Evolutionary conservation across 2,888 invertebrate genomes (phyloP).

Genomic region (Ditylenchus weischeri): DNA sequence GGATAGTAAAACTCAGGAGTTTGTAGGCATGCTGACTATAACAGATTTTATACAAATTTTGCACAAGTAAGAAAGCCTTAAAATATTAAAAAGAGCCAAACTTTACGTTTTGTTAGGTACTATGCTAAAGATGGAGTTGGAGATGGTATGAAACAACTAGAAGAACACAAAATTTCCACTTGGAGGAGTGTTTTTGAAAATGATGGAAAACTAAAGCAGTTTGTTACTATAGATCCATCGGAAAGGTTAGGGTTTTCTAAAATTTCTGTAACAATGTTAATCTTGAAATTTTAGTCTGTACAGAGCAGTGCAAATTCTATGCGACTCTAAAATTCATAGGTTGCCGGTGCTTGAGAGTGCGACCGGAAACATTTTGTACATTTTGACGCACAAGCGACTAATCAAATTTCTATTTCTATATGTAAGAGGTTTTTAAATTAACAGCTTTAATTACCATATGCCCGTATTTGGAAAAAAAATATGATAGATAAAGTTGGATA

Average conservation of each 20-base stretch:
- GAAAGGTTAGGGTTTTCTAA: conserved; percentile 57
- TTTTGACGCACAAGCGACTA: conserved; percentile 64
- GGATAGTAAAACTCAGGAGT: conserved; percentile 76
- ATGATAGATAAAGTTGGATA: neutral
- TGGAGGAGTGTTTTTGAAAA: conserved; percentile 60
- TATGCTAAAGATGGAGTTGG: conserved; percentile 50
- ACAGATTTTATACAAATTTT: conserved; percentile 65
- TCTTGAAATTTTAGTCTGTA: conserved; percentile 45
- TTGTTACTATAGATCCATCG: conserved; percentile 62
- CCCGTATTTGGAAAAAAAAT: no score
- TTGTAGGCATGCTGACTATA: conserved; percentile 71
- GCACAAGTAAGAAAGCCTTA: conserved; percentile 48
- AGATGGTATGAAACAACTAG: conserved; percentile 61
- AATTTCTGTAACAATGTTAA: neutral
- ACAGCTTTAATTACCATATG: no score
- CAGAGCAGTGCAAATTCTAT: conserved; percentile 62
- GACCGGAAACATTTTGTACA: conserved; percentile 64
- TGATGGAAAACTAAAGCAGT: conserved; percentile 56
- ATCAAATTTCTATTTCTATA: conserved; percentile 64
- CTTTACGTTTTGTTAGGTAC: conserved; percentile 38
- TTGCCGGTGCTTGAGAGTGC: conserved; percentile 62
- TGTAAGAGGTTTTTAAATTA: conserved; percentile 54
- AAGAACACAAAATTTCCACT: conserved; percentile 64
- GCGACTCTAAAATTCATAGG: conserved; percentile 61
- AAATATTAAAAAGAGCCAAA: no score